Evolutionary conservation across 2,797 vertebrate genomes (phyloP).

Genomic region (Pristis pectinata): DNA sequence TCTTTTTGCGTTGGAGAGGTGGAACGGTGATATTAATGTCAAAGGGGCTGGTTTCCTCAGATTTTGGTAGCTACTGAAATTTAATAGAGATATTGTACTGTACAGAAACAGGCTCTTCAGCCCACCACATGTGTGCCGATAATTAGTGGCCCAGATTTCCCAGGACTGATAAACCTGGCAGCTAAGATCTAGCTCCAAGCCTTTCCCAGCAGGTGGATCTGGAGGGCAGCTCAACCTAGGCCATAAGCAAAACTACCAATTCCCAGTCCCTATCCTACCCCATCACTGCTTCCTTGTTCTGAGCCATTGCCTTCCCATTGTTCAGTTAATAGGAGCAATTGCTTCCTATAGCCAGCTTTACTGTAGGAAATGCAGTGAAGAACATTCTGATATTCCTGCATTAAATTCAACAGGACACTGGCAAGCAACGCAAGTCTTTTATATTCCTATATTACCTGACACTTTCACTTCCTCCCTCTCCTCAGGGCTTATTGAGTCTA

Average conservation of each 20-base stretch:
- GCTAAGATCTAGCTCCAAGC: too few species aligned
- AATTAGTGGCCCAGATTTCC: too few species aligned
- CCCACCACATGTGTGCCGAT: too few species aligned
- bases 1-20: not conserved
- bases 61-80: not conserved
- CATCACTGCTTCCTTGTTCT: too few species aligned
- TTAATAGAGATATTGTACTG: not conserved
- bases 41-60: not conserved
- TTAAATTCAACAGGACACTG: not conserved
- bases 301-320: too few species aligned
- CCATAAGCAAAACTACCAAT: too few species aligned
- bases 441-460: slow-evolving; percentile 64
- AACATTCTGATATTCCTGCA: not conserved
- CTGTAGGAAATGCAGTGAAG: not conserved
- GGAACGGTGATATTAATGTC: not conserved
- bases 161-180: too few species aligned
- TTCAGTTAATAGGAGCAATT: too few species aligned
- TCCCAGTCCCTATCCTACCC: too few species aligned
- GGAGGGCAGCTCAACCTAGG: too few species aligned
- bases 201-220: too few species aligned
- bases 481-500: slow-evolving; percentile 85
- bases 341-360: not conserved
- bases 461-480: slow-evolving; percentile 95
- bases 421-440: not conserved
- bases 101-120: too few species aligned